phyloP scores from a whole-genome alignment of 2,113 vertebrate species.

The Meriones unguiculatus region DNA sequence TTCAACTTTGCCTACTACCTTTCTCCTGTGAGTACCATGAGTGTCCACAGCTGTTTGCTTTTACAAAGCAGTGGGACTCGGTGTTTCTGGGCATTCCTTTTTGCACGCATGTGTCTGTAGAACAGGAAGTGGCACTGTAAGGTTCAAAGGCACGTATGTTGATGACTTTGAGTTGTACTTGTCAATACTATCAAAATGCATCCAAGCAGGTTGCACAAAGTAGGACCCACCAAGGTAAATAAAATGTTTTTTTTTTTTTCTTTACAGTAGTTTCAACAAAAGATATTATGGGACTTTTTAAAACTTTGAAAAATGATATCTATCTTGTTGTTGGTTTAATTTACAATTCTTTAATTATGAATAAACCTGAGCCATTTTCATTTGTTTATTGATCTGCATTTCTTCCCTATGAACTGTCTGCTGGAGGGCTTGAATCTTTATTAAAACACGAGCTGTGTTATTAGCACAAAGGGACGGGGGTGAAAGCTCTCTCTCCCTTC shows the following conservation, averaged over 20 bases:
- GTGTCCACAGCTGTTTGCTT: not conserved
- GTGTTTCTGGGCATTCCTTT: not conserved
- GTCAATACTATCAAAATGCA: not conserved
- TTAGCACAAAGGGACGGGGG: slow-evolving; percentile 20
- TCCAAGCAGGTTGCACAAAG: not conserved
- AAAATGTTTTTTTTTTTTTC: not conserved
- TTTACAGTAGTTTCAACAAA: not conserved
- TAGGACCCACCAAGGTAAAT: not conserved
- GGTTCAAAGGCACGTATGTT: not conserved
- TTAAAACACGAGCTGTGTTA: slow-evolving; percentile 70
- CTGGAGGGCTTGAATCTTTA: slow-evolving; percentile 73
- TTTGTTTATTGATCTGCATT: slow-evolving; percentile 69
- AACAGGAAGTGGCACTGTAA: not conserved
- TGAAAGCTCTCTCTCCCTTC: not conserved
- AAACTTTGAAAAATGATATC: slow-evolving; percentile 25
- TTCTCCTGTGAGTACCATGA: not conserved
- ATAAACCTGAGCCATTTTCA: slow-evolving; percentile 50
- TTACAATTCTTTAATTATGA: slow-evolving; percentile 71
- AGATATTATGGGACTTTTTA: slow-evolving; percentile 15
- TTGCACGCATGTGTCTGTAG: not conserved
- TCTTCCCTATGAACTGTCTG: slow-evolving; percentile 46
- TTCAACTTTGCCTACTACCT: not conserved
- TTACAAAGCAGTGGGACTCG: not conserved
- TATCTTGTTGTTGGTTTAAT: slow-evolving; percentile 61
- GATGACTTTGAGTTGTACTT: not conserved